Evolutionary conservation across 2,797 vertebrate species (phyloP).

Genomic region (Mastacembelus armatus): DNA sequence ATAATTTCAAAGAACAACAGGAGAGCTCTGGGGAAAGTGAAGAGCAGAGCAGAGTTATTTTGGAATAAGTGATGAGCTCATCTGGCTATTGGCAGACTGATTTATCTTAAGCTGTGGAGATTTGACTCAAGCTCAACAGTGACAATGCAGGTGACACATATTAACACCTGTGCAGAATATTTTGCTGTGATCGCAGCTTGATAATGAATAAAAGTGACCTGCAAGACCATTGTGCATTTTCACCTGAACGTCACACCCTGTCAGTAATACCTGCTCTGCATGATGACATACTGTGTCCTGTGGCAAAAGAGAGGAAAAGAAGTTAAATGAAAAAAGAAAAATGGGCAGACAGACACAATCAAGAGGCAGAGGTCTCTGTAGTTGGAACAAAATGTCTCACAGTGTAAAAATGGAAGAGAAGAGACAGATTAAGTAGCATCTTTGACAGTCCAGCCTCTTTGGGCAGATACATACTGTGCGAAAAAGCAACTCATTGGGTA

Average conservation of each 20-base stretch:
- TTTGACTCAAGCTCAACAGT: slow-evolving; percentile 39
- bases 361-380: slow-evolving; percentile 33
- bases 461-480: slow-evolving; percentile 3
- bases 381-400: slow-evolving; percentile 60
- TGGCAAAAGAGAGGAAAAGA: slow-evolving; percentile 45
- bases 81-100: slow-evolving; percentile 41
- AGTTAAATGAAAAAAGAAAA: slow-evolving; percentile 49
- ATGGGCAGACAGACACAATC: slow-evolving; percentile 28
- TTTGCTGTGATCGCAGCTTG: slow-evolving; percentile 45
- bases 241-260: slow-evolving; percentile 55
- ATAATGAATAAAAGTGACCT: slow-evolving; percentile 67
- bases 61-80: slow-evolving; percentile 48
- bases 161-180: slow-evolving; percentile 56
- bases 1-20: slow-evolving; percentile 48
- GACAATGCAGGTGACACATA: slow-evolving; percentile 46
- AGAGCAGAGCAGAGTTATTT: slow-evolving; percentile 37
- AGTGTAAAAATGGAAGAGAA: slow-evolving; percentile 53
- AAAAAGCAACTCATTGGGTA: neutral
- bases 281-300: slow-evolving; percentile 61
- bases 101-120: slow-evolving; percentile 47
- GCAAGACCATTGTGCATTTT: slow-evolving; percentile 51
- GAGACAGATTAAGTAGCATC: slow-evolving; percentile 38
- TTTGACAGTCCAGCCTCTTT: slow-evolving; percentile 32
- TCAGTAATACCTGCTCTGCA: slow-evolving; percentile 49
- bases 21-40: slow-evolving; percentile 32